Evolutionary conservation across 2,888 invertebrate genomes (phyloP).

Genomic region (Miltochrista miniata): DNA sequence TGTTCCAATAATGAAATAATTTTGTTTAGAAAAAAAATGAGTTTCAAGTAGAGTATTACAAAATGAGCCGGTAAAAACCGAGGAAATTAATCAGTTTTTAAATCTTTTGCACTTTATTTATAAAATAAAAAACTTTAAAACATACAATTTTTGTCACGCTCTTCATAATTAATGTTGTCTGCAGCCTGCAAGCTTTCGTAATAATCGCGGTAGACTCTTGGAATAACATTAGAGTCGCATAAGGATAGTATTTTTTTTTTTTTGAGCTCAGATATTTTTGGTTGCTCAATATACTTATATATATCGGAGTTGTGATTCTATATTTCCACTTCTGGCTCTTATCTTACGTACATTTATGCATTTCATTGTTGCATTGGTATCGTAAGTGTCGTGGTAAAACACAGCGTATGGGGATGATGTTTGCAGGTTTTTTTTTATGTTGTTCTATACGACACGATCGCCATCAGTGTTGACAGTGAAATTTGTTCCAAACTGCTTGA

Average conservation of each 20-base stretch:
- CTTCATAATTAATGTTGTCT: background rate
- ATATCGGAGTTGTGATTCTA: conserved; percentile 4
- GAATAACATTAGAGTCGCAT: conserved; percentile 21
- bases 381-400: conserved; percentile 1
- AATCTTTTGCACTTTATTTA: background rate
- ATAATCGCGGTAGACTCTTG: conserved; percentile 13
- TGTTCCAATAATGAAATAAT: too few relatives aligned
- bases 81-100: background rate
- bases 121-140: background rate
- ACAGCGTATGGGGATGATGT: conserved; percentile 1
- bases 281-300: conserved; percentile 7
- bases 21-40: too few relatives aligned
- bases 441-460: conserved; percentile 7
- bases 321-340: background rate
- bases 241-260: conserved; percentile 18
- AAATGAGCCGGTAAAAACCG: background rate
- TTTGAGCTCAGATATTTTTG: conserved; percentile 13
- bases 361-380: background rate
- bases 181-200: conserved; percentile 2
- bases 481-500: conserved; percentile 8
- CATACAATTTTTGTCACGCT: background rate
- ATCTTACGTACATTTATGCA: conserved; percentile 1
- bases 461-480: conserved; percentile 4
- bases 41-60: background rate
- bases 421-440: conserved; percentile 10